Base-by-base conservation (phyloP, 2,797 vertebrate genomes). In the Mallotus villosus region DNA sequence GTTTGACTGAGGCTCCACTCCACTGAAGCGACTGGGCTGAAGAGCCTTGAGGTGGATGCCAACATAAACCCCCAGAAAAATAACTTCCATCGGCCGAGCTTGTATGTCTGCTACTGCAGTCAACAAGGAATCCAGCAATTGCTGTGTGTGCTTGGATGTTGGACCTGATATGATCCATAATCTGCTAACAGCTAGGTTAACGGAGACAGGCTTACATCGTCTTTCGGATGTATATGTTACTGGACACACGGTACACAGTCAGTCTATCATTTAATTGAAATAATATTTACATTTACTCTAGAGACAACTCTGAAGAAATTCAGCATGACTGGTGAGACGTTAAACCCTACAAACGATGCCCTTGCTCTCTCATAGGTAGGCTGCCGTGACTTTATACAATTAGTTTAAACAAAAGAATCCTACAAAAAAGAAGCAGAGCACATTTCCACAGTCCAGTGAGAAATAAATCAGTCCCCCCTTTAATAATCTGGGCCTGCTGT, bases 21-120 rank as follows among this genome's bases (percentile, higher is more conserved):
- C 85, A 84, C 82, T 88, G 89, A 90, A 92, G 87, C 87, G 78
- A 89, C 89, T 86, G 83, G 84, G 86, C 91, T 88, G 86, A 89
- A 84, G 81, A 83, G 87, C 91, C 93, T 87, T 75, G 81, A 88
- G 90, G 89, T 82, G 72, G 69, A 89, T 87, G 87, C 86, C 89
- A 84, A 82, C 77, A 70, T 78, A 68, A 68, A 69, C 75, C 55
- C 57, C 77, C 57, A 80, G 68, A 89, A 55, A 60, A 60, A 60
- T 24, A 67, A 29, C 87, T 87, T 91, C 78, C 80, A 79, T 86
- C 77, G 80, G 84, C 81, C 67, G 46, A 59, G 67, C 75, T 82
- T 78, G 81, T 75, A 78, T 63, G 4, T 84, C 82, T 87, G 77
- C 72, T 73, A 68, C 41, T 46, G 73, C 75, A 76, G 76, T 57